Evolutionary conservation across 1,140 invertebrate genomes (phyloP), one percentile per base, ranked within the genome.

Genomic region (Venturia canescens): DNA sequence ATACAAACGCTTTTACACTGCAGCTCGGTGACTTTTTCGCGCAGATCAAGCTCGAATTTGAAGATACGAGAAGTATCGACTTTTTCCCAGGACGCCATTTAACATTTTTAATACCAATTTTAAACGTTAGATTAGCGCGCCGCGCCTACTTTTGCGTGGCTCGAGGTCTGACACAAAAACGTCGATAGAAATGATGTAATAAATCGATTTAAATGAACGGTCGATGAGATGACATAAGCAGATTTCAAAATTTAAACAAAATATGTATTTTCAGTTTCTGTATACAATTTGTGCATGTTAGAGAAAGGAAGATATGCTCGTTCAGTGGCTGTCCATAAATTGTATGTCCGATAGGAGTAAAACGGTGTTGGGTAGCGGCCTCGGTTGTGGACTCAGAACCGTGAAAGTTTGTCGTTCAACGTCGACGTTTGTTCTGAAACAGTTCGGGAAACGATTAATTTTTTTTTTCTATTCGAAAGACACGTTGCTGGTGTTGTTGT

Each of bases 311-410:
- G 38, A 0, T 9, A 13, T 11, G 31, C 48, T 1, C 29, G 38
- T 44, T 92, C 91, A 95, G 86, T 97, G 96, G 86, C 94, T 96
- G 89, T 98, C 97, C 96, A 98, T 97, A 90, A 97, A 98, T 88
- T 97, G 96, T 81, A 97, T 92, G 83, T 98, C 97, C 0, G 96
- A 97, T 31, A 97, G 89, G 38, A 97, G 88, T 21, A 97, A 90
- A 71, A 97, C 90, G 1, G 96, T 95, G 89, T 96, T 96, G 18
- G 98, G 98, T 53, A 99, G 89, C 21, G 98, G 98, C 81, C 97
- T 94, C 21, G 98, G 97, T 89, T 98, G 97, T 11, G 98, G 98
- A 1, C 97, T 98, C 13, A 99, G 92, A 4, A 99, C 94, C 71
- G 97, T 99, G 66, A 99, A 93, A 0, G 93, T 94, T 90, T 98